Evolutionary conservation across 1,140 invertebrate genomes (phyloP), one percentile per base, ranked within the genome.

Genomic region (Marisa cornuarietis): DNA sequence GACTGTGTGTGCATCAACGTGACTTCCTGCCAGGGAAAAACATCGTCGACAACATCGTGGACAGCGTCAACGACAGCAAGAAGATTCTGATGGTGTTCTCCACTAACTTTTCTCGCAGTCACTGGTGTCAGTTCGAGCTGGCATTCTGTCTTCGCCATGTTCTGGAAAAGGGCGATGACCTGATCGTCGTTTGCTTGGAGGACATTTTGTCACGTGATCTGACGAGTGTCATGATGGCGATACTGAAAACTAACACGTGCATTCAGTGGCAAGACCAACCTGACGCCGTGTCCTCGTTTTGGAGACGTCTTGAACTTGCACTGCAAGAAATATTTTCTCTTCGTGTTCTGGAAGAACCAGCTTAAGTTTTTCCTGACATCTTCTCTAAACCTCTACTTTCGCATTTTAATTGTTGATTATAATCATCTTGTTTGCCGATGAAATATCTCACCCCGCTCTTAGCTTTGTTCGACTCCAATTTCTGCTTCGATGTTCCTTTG

Each of bases 101-200:
- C 18, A 79, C 82, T 22, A 76, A 72, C 13, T 86, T 85, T 72
- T 69, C 84, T 14, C 72, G 81, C 66, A 83, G 82, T 54, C 66
- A 84, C 42, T 87, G 87, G 87, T 87, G 86, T 77, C 73, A 81
- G 42, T 85, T 85, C 76, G 86, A 87, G 86, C 92, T 93, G 10
- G 92, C 93, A 75, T 85, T 86, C 18, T 81, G 76, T 16, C 83
- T 84, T 18, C 71, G 81, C 42, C 79, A 78, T 49, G 42, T 83
- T 20, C 42, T 84, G 13, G 62, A 68, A 22, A 63, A 78, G 49
- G 62, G 42, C 22, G 65, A 79, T 13, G 26, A 62, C 16, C 42
- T 84, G 11, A 62, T 84, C 8, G 54, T 80, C 5, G 62, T 84
- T 22, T 63, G 79, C 49, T 20, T 83, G 22, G 80, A 83, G n/a